Conservation (phyloP, 1,140 invertebrate genomes). For the Drosophila suzukii region DNA sequence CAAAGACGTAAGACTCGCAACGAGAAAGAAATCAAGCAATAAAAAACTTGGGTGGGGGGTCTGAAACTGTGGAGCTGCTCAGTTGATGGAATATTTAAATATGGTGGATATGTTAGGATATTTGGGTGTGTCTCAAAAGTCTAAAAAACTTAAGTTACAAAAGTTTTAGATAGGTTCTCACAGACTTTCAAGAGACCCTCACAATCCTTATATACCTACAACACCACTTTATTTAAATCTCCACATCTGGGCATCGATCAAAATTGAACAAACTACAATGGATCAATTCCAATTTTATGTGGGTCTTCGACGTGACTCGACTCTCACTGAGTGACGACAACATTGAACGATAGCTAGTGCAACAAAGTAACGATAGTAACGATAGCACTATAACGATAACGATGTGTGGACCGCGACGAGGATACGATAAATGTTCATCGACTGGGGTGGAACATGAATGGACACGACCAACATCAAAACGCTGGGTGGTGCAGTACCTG, state of each 20-base stretch:
- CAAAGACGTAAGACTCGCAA: slow-evolving; percentile 11
- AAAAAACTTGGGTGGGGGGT: neutral
- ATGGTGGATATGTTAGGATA: neutral
- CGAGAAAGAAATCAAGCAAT: slow-evolving; percentile 40
- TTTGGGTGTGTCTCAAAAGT: neutral
- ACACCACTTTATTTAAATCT: neutral
- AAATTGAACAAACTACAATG: slow-evolving; percentile 5
- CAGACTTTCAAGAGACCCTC: neutral
- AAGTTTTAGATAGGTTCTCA: too few relatives aligned
- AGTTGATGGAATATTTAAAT: neutral
- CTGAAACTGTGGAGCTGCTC: neutral
- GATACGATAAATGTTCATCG: slow-evolving; percentile 15
- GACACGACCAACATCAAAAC: slow-evolving; percentile 24
- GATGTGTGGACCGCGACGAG: slow-evolving; percentile 21
- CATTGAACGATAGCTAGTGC: neutral
- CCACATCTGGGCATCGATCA: neutral
- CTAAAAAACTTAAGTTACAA: too few relatives aligned
- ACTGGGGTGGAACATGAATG: slow-evolving; percentile 11
- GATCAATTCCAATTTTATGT: slow-evolving; percentile 36
- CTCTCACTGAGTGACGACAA: slow-evolving; percentile 6
- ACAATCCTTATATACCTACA: neutral
- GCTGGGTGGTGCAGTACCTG: slow-evolving; percentile 29
- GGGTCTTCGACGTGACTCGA: slow-evolving; percentile 26
- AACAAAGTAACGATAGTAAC: slow-evolving; percentile 18
- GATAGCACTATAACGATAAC: slow-evolving; percentile 15